Evolutionary conservation across 2,888 invertebrate species (phyloP), one percentile per base, ranked within the genome.

Genomic region (Ophion ventricosus): DNA sequence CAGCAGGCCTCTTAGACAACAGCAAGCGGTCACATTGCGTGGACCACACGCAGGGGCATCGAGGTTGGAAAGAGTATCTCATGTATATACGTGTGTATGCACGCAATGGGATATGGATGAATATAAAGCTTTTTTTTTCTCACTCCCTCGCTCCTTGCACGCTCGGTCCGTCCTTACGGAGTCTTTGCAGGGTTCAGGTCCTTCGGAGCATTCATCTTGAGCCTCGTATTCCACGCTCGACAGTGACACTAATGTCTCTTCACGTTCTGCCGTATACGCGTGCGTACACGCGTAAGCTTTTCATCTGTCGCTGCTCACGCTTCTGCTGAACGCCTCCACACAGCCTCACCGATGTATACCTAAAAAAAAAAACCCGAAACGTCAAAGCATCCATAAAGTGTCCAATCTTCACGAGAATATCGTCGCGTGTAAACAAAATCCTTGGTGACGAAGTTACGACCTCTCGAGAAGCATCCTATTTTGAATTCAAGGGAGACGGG

Each of bases 181-280:
- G 87, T 89, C 83, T 74, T 35, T 40, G n/a, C 64, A 23, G 56
- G 25, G 70, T 78, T 74, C 84, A 64, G 70, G 78, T 66, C 57
- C 77, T 78, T 75, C 73, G 85, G 89, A 88, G 90, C 91, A 91
- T 92, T 90, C 90, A 91, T 92, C 91, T 90, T 91, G 86, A 88
- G 88, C 84, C 88, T 91, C 88, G 88, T 89, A 90, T 91, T 91
- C 91, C 91, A 90, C 82, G 74, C 43, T 59, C 78, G 17, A 54
- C 87, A 86, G 88, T 89, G 90, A 91, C 92, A 90, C 90, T 91
- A 90, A 91, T 90, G 90, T 90, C 82, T 67, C 85, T 85, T 17
- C 17, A 11, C 17, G 40, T 79, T 83, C 79, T 57, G 69, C 77
- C 67, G 57, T 40, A 49, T 14, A 49, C 14, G 8, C 40, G 17